Evolutionary conservation across 2,113 vertebrate species (phyloP).

Genomic region (Trichechus manatus): DNA sequence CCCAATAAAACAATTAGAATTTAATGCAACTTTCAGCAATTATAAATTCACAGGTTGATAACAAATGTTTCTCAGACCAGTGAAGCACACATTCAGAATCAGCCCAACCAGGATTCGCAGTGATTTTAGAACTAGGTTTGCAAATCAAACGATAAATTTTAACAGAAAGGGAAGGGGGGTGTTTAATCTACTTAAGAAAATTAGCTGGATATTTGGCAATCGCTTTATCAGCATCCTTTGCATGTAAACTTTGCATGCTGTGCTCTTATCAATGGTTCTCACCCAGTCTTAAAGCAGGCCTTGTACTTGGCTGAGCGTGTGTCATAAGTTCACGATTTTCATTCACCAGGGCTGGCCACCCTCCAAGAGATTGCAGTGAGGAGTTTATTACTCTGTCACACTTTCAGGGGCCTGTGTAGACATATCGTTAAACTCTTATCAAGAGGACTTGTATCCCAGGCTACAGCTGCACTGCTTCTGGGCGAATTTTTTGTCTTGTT

Average conservation of each 20-base stretch:
- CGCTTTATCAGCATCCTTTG: conserved; percentile 60
- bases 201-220: conserved; percentile 66
- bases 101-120: conserved; percentile 44
- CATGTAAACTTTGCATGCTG: conserved; percentile 34
- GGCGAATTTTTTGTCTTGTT: conserved; percentile 58
- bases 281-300: conserved; percentile 68
- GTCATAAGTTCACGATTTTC: conserved; percentile 72
- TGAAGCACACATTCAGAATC: conserved; percentile 50
- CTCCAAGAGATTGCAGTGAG: conserved; percentile 79
- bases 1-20: conserved; percentile 64
- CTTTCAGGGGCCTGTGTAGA: conserved; percentile 41
- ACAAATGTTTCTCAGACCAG: background rate
- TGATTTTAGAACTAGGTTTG: conserved; percentile 67
- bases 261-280: conserved; percentile 63
- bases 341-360: conserved; percentile 71
- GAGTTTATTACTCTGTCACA: conserved; percentile 71
- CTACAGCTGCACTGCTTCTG: conserved; percentile 61
- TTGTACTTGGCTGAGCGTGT: conserved; percentile 55
- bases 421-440: conserved; percentile 63
- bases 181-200: conserved; percentile 62
- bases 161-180: conserved; percentile 63
- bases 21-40: conserved; percentile 54
- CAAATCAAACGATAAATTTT: conserved; percentile 64
- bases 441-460: conserved; percentile 48
- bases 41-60: conserved; percentile 62